Conservation (phyloP, 1,140 invertebrate species). For the Lepidurus arcticus region DNA sequence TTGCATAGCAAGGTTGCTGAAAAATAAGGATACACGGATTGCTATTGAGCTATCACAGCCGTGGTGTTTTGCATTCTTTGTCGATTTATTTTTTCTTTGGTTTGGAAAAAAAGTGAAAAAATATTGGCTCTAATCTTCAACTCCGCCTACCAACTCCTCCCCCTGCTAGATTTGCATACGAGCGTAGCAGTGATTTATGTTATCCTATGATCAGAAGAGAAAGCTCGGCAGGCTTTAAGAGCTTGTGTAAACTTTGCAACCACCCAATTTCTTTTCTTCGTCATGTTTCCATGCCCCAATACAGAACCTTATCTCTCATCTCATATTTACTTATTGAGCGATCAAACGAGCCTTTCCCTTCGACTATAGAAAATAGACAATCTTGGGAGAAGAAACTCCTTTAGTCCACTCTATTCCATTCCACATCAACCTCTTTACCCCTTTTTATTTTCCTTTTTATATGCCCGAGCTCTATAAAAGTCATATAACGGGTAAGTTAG, state of each 20-base stretch:
- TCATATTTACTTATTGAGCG: background rate
- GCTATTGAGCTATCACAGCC: no score
- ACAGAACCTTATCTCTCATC: conserved; percentile 9
- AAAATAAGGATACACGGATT: no score
- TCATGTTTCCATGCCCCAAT: conserved; percentile 15
- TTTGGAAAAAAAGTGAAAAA: background rate
- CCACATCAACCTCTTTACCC: no score
- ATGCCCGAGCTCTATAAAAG: background rate
- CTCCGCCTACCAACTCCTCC: conserved; percentile 1
- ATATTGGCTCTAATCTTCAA: conserved; percentile 1
- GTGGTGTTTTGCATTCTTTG: background rate
- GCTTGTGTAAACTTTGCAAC: conserved; percentile 18
- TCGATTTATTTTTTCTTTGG: background rate
- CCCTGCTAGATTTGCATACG: conserved; percentile 1
- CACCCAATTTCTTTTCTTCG: background rate
- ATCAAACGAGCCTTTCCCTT: background rate
- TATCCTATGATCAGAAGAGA: background rate
- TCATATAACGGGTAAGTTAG: background rate
- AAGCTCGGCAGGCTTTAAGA: background rate
- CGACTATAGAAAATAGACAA: background rate
- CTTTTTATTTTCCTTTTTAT: background rate
- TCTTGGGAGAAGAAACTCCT: background rate
- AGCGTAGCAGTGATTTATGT: background rate
- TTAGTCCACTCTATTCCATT: no score
- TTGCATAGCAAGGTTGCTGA: no score